A percentile compares a stretch with the other conserved stretches of the same genome.
Evolutionary conservation across 1,140 invertebrate genomes (phyloP).

Genomic region (Megathymus violae): DNA sequence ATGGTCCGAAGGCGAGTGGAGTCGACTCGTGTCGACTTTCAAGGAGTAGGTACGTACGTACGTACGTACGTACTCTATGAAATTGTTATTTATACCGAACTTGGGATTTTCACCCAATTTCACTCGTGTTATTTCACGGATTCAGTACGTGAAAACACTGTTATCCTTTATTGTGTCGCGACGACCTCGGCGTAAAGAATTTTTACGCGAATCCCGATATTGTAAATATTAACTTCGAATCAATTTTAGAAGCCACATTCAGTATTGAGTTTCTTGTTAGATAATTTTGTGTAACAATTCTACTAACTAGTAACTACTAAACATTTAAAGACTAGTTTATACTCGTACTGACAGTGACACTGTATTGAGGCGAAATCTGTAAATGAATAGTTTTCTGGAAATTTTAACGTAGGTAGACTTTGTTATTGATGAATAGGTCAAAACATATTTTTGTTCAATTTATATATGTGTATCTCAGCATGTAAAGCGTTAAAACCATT

Average conservation of each 20-base stretch:
- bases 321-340: too few species aligned
- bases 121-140: slow-evolving; percentile 3
- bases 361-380: too few species aligned
- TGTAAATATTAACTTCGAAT: not conserved
- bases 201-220: not conserved
- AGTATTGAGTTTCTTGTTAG: too few species aligned
- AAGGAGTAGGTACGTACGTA: not conserved
- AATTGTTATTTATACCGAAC: slow-evolving; percentile 28
- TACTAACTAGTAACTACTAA: too few species aligned
- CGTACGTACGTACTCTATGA: not conserved
- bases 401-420: too few species aligned
- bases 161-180: not conserved
- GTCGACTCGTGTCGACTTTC: slow-evolving; percentile 11
- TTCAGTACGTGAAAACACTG: not conserved
- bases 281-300: too few species aligned
- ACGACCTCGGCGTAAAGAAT: not conserved
- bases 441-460: too few species aligned
- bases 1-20: slow-evolving; percentile 16
- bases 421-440: too few species aligned
- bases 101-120: slow-evolving; percentile 22
- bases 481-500: too few species aligned
- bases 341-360: too few species aligned
- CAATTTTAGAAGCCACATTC: not conserved
- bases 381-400: too few species aligned
- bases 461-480: too few species aligned